Evolutionary conservation across 2,113 vertebrate genomes (phyloP), one percentile per base, ranked within the genome.

Genomic region (Pontoporia blainvillei): DNA sequence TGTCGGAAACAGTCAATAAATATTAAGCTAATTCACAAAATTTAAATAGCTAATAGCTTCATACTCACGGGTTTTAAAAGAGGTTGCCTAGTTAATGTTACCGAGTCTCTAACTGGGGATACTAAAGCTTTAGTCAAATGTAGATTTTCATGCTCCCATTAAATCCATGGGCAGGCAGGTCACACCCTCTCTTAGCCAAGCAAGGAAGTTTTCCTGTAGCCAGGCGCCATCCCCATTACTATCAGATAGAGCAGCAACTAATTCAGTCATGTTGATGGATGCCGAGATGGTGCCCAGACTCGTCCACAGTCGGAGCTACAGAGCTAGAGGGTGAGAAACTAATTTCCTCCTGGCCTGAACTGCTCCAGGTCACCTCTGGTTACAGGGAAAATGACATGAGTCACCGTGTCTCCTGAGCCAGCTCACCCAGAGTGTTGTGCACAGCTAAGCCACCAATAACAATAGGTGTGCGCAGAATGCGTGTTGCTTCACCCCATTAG

Each of bases 261-360:
- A 98, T 97, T 93, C 89, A 88, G 96, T 97, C 96, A 91, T n/a
- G 72, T 78, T 96, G 96, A 97, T 94, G 91, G 96, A 97, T 69
- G 89, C 66, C 0, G 20, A 88, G 85, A 86, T 52, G 61, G 88
- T 73, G 72, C 91, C 93, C 91, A 64, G 86, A 91, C 76, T 85
- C 61, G 57, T 94, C 94, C 73, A 85, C 54, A 72, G 78, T 83
- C 59, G 44, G 71, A 95, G 83, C 31, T 66, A 79, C 72, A 34
- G 90, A 85, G 82, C 92, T 46, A 29, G 71, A 94, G 72, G 57
- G 41, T 0, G 1, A 96, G 92, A 67, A 96, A 95, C 85, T 85
- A 94, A 97, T 97, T 97, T 97, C 94, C 96, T 96, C 93, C 72
- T 6, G 21, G 71, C 72, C 93, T 86, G 52, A 88, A 86, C 85